Base-by-base conservation (phyloP, 2,113 vertebrate genomes). In the Eidolon helvum region DNA sequence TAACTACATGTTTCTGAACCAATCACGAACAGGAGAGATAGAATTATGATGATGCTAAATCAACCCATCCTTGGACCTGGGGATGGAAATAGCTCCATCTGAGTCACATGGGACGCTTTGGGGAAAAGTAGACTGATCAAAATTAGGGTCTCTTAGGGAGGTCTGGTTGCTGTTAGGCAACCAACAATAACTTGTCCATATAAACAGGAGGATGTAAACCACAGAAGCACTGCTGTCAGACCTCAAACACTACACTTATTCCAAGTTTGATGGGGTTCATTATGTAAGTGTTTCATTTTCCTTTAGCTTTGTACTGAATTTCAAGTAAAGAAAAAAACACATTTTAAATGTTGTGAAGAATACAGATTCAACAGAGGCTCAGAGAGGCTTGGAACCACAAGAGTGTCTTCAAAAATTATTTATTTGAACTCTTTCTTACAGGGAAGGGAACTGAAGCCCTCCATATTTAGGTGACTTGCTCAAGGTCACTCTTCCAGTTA, bases 251-350 rank as follows among this genome's bases (percentile, higher is more conserved):
- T 53, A 38, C 21, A 63, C 28, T 65, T 43, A 48, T 78, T 83
- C 45, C 84, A 83, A 84, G 55, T 21, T n/a, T 63, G 72, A 63
- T 43, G 43, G 48, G 53, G 82, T 21, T 91, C 21, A 40, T 63
- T 93, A n/a, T 85, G 22, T 53, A 30, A 53, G n/a, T 72, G 33
- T 92, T 93, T 82, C n/a, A 24, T 92, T 89, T 94, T 90, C 86
- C 92, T 85, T 91, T 78, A 66, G 90, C 59, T 92, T 91, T 74
- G 28, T 74, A 92, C 74, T 69, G 74, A 87, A 90, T 96, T 90
- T 90, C 85, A 79, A 93, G n/a, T 78, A 69, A 91, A 94, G 95
- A 87, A 35, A 40, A 87, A 80, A 65, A 65, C 59, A 63, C 43
- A 50, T 74, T 79, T 97, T 94, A 63, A 86, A 88, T 69, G 21